These are phyloP conservation scores for Galendromus occidentalis DNA, from an alignment of 1,140 invertebrate genomes.

Conservation along the genomic window DNA sequence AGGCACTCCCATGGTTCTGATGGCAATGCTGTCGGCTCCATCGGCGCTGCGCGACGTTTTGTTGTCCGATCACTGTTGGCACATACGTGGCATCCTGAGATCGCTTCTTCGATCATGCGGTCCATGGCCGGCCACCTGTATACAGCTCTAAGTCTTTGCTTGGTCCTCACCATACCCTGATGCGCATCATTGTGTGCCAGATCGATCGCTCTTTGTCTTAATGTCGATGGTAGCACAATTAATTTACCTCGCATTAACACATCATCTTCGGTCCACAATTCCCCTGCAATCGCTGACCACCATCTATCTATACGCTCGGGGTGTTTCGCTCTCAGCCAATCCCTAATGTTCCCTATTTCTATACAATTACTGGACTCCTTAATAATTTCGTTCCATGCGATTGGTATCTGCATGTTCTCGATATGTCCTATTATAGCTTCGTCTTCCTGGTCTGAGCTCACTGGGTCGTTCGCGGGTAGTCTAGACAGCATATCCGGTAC, in stretches of 20 bases:
- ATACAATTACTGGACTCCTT: too few relatives aligned
- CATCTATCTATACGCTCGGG: neutral
- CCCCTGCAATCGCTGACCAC: neutral
- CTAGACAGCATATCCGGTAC: neutral
- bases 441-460: neutral
- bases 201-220: neutral
- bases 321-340: neutral
- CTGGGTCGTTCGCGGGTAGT: neutral
- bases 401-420: neutral
- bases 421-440: neutral
- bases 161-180: constrained; percentile 18
- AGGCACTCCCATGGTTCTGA: constrained; percentile 11
- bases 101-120: constrained; percentile 11
- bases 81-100: constrained; percentile 13
- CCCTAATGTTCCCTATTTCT: too few relatives aligned
- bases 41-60: neutral
- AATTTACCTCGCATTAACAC: neutral
- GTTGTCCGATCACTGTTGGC: constrained; percentile 12
- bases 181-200: constrained; percentile 13
- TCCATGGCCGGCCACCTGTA: constrained; percentile 20
- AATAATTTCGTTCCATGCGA: neutral
- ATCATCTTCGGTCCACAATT: neutral
- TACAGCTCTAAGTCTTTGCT: constrained; percentile 13
- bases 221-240: neutral
- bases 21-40: constrained; percentile 1